Evolutionary conservation across 2,888 invertebrate genomes (phyloP), one percentile per base, ranked within the genome.

Genomic region (Acrocyrtus sp.): DNA sequence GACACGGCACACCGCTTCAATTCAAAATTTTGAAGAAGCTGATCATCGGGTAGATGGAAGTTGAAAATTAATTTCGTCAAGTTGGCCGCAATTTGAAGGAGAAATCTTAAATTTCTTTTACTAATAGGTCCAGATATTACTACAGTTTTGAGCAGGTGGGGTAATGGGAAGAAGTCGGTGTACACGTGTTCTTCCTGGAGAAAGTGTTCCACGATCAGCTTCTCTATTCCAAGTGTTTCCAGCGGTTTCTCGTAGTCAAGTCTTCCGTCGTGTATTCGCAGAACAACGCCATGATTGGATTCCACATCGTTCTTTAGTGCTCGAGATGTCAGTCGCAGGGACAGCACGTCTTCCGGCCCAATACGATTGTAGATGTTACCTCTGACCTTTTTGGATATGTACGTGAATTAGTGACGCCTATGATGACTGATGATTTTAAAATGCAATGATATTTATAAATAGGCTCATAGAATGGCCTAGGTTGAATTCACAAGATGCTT

Each of bases 191-290:
- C 22, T 17, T 66, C 65, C 0, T 62, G 8, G 0, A 58, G 21
- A 48, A 72, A 69, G 26, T 68, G 65, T 17, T 74, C 72, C 3
- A 77, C 66, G 21, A 45, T 66, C 8, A 77, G 56, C 3, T 61
- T 56, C 22, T 68, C 65, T 15, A 77, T 69, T n/a, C 74, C 77
- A 34, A 62, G 41, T n/a, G 53, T 51, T 41, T 48, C 15, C 27
- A 77, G 51, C 24, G 61, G 2, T 41, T 57, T 47, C 17, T 69
- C 69, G 34, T 58, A 62, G 19, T 69, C 74, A 0, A 34, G 12
- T 17, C 57, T 17, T 2, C 69, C 58, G 39, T 74, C 77, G 34
- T 75, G 72, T 43, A 77, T 41, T 29, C 48, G 50, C 1, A 74
- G 22, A 21, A 41, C 26, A 1, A 77, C 24, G 0, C 72, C 77